Evolutionary conservation across 2,113 vertebrate genomes (phyloP).

Genomic region (Carollia perspicillata): DNA sequence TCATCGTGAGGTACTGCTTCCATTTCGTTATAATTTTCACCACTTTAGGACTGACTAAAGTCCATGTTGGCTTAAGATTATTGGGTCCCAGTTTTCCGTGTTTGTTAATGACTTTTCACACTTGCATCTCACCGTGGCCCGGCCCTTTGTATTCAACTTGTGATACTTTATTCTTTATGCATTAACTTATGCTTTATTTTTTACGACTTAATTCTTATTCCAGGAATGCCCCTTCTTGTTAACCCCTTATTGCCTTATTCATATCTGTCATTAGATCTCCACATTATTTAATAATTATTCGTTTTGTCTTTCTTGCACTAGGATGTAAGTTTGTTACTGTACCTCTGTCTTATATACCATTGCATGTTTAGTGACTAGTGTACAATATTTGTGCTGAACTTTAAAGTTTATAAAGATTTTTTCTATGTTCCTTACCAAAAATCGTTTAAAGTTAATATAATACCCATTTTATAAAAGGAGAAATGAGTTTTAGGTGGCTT

Average conservation of each 20-base stretch:
- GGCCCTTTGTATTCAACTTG: not conserved
- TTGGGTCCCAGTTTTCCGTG: not conserved
- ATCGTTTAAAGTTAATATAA: not conserved
- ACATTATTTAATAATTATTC: not conserved
- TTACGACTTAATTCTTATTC: not conserved
- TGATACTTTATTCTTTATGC: not conserved
- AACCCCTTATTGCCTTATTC: not conserved
- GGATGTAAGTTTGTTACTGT: not conserved
- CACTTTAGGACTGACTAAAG: not conserved
- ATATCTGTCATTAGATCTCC: not conserved
- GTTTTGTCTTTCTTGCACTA: not conserved
- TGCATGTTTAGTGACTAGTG: not conserved
- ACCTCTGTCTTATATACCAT: not conserved
- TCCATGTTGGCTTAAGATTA: not conserved
- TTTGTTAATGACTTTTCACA: not conserved
- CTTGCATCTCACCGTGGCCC: not conserved
- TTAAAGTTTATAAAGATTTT: slow-evolving; percentile 6
- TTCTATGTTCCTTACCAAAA: slow-evolving; percentile 28
- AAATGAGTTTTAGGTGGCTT: not conserved
- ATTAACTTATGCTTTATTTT: slow-evolving; percentile 9
- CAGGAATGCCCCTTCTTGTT: not conserved
- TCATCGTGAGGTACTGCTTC: slow-evolving; percentile 92
- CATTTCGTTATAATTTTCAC: slow-evolving; percentile 56
- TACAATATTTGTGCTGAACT: not conserved
- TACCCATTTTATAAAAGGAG: not conserved